A percentile compares a stretch with the other conserved stretches of the same genome.
Evolutionary conservation across 2,888 invertebrate species (phyloP).

Genomic region (Papilio protenor): DNA sequence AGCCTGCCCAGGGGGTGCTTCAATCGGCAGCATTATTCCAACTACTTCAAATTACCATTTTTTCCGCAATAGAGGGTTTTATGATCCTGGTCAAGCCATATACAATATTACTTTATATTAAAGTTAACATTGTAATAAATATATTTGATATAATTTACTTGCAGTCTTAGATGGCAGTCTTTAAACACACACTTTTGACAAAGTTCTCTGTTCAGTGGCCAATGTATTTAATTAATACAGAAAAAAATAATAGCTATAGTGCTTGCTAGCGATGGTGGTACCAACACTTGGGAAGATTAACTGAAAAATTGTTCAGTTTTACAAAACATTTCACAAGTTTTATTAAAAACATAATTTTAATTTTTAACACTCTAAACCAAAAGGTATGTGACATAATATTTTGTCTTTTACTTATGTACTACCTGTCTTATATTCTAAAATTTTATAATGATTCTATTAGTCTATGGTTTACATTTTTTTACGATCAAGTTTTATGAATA

Average conservation of each 20-base stretch:
- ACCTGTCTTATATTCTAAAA: background rate
- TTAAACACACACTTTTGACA: background rate
- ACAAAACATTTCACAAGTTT: background rate
- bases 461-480: background rate
- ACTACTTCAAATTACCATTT: too few species aligned
- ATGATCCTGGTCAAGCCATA: too few species aligned
- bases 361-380: background rate
- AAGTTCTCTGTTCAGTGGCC: background rate
- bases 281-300: background rate
- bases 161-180: constrained; percentile 6
- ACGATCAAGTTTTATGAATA: background rate
- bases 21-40: too few species aligned
- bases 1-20: too few species aligned
- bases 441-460: background rate
- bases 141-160: background rate
- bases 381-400: background rate
- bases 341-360: background rate
- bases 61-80: too few species aligned
- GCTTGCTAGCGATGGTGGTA: background rate
- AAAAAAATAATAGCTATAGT: background rate
- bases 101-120: too few species aligned
- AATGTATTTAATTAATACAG: background rate
- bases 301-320: background rate
- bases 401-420: background rate
- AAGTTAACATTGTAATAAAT: too few species aligned